Percentiles rank a stretch among this genome's conserved stretches.
Evolutionary conservation across 2,797 vertebrate genomes (phyloP).

Genomic region (Tamandua tetradactyla): DNA sequence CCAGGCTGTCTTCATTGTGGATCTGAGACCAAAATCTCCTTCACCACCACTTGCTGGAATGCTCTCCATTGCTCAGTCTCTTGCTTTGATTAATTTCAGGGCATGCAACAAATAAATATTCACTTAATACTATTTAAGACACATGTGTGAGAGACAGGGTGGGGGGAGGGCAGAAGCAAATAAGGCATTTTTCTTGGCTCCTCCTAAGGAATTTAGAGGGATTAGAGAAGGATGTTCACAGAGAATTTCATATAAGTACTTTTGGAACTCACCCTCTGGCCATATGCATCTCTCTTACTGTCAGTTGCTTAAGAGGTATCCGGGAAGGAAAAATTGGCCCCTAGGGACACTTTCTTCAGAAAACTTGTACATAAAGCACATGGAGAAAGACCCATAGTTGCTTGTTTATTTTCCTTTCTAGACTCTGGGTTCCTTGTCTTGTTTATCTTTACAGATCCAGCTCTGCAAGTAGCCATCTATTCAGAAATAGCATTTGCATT

Average conservation of each 20-base stretch:
- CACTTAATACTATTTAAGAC: neutral
- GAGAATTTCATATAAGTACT: neutral
- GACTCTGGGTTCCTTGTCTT: neutral
- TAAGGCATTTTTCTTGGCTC: neutral
- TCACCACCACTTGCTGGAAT: neutral
- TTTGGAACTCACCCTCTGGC: neutral
- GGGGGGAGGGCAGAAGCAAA: neutral
- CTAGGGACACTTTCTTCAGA: neutral
- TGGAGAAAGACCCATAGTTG: neutral
- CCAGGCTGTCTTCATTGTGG: neutral
- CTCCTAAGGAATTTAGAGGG: neutral
- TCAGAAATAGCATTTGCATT: neutral
- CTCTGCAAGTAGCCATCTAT: neutral
- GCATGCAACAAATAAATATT: neutral
- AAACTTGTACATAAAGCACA: neutral
- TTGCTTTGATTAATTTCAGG: neutral
- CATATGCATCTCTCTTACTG: neutral
- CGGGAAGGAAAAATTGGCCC: neutral
- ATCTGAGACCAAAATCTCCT: neutral
- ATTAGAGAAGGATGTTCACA: neutral
- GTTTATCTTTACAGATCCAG: neutral
- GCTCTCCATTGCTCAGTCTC: neutral
- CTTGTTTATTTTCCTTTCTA: neutral
- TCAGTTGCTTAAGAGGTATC: neutral
- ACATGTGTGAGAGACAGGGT: neutral